A percentile compares a stretch with the other conserved stretches of the same genome.
phyloP scores from a whole-genome alignment of 2,888 invertebrate genomes.

The Cyrtodaria siliqua region DNA sequence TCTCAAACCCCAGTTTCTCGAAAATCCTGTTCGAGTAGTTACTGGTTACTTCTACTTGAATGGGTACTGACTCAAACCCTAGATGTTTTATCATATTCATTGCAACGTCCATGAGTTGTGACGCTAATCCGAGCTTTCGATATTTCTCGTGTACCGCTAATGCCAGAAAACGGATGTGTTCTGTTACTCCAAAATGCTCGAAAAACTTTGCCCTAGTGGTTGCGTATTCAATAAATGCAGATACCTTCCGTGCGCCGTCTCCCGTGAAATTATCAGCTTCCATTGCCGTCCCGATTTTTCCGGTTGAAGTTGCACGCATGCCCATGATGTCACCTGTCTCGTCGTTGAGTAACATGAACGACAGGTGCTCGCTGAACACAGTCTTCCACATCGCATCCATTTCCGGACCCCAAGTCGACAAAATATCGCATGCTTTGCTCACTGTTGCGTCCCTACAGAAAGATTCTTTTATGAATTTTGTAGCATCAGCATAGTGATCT shows the following conservation, averaged over 20 bases:
- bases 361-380: not conserved
- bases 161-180: slow-evolving; percentile 8
- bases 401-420: not conserved
- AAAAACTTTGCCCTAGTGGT: slow-evolving; percentile 6
- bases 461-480: not conserved
- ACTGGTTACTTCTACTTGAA: slow-evolving; percentile 8
- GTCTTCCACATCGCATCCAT: not conserved
- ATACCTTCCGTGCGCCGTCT: not conserved
- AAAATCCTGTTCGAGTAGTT: slow-evolving; percentile 28
- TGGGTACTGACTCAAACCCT: not conserved
- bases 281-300: not conserved
- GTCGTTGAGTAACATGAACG: slow-evolving; percentile 1
- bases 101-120: slow-evolving; percentile 10
- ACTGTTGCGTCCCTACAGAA: slow-evolving; percentile 14
- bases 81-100: not conserved
- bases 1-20: slow-evolving; percentile 21
- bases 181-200: slow-evolving; percentile 2
- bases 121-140: slow-evolving; percentile 5
- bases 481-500: slow-evolving; percentile 3
- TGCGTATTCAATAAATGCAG: not conserved
- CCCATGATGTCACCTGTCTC: slow-evolving; percentile 10
- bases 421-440: not conserved
- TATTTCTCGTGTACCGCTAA: slow-evolving; percentile 8
- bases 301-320: not conserved
- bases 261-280: not conserved